Percentiles rank a stretch among this genome's conserved stretches.
phyloP scores from a whole-genome alignment of 2,113 vertebrate species.

The Chamaetylas fuelleborni region DNA sequence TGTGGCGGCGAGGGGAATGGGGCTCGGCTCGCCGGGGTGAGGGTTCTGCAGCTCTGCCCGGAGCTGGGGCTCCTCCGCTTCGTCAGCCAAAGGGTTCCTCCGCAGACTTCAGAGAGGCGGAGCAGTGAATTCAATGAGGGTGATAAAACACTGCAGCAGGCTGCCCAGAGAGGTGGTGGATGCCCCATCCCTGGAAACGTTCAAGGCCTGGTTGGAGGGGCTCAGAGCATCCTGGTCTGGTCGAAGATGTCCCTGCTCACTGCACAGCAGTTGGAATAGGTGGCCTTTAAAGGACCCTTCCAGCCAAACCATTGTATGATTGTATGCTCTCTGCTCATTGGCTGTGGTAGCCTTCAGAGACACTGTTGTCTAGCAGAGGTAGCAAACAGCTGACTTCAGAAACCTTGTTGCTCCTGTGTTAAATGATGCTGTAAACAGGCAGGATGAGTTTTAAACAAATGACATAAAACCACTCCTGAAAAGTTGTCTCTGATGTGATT shows the following conservation, averaged over 20 bases:
- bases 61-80: background rate
- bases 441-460: background rate
- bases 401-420: too few relatives aligned
- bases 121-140: background rate
- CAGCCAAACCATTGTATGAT: background rate
- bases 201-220: background rate
- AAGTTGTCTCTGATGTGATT: background rate
- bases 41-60: fast-evolving
- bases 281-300: background rate
- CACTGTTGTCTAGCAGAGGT: too few relatives aligned
- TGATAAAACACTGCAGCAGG: background rate
- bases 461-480: background rate
- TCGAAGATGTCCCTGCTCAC: background rate
- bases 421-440: background rate
- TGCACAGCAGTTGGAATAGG: too few relatives aligned
- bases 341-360: background rate
- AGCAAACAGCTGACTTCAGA: background rate
- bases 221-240: background rate
- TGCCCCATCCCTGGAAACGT: too few relatives aligned
- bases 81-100: background rate
- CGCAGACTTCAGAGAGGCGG: fast-evolving
- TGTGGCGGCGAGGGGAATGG: background rate
- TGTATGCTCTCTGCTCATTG: background rate
- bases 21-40: background rate
- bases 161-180: background rate